Percentiles rank a stretch among this genome's conserved stretches.
These are phyloP conservation scores for Plotosus lineatus DNA, from an alignment of 2,113 vertebrate genomes.

Conservation along the genomic window DNA sequence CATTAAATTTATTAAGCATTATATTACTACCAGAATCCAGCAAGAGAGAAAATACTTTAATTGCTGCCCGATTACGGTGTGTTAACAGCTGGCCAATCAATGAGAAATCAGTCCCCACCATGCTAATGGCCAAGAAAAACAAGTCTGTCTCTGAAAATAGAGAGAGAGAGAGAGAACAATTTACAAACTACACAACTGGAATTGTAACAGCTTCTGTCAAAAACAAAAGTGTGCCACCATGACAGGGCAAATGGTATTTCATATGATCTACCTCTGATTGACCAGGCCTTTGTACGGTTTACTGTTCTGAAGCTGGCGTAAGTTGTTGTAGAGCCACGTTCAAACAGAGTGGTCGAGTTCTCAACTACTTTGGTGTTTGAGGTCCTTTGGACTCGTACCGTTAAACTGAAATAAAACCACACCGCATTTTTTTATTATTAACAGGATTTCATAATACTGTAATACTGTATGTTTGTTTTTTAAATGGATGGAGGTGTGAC, in stretches of 20 bases:
- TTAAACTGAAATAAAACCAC: conserved; percentile 73
- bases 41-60: conserved; percentile 75
- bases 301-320: conserved; percentile 83
- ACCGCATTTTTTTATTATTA: no score
- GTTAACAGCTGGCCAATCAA: conserved; percentile 84
- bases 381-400: conserved; percentile 79
- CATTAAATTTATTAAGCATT: neutral
- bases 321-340: conserved; percentile 83
- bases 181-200: neutral
- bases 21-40: neutral
- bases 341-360: conserved; percentile 82
- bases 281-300: conserved; percentile 80
- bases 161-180: neutral
- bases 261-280: conserved; percentile 74
- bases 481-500: neutral
- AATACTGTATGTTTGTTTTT: no score
- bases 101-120: conserved; percentile 88
- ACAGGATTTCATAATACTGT: no score
- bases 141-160: conserved; percentile 81
- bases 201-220: neutral
- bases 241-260: neutral
- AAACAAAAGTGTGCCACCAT: neutral
- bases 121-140: conserved; percentile 88
- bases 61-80: conserved; percentile 81
- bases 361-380: conserved; percentile 79